phyloP scores from a whole-genome alignment of 2,797 vertebrate species.

The Siniperca obscura region DNA sequence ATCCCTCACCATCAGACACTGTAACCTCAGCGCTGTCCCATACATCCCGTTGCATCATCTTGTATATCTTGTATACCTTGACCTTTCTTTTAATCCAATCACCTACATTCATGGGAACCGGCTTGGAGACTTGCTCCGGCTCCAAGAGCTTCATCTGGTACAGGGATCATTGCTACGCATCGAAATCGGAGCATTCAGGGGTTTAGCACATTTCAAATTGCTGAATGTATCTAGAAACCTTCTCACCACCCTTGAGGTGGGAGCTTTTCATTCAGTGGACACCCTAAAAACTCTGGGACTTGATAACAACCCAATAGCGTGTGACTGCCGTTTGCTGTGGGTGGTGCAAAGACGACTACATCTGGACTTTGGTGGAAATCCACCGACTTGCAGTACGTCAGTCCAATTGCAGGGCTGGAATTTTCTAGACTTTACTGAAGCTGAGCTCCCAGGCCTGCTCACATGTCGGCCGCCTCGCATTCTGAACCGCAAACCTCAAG shows the following conservation, averaged over 20 bases:
- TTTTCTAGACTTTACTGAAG: conserved; percentile 82
- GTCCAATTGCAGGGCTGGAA: conserved; percentile 77
- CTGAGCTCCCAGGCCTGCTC: conserved; percentile 83
- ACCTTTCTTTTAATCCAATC: conserved; percentile 92
- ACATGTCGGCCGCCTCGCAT: conserved; percentile 86
- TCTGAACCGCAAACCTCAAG: conserved; percentile 75
- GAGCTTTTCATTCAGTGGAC: conserved; percentile 84
- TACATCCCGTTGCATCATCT: conserved; percentile 85
- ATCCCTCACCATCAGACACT: conserved; percentile 85
- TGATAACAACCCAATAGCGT: conserved; percentile 88
- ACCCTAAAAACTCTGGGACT: conserved; percentile 85
- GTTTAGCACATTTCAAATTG: conserved; percentile 81
- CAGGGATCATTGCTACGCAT: conserved; percentile 83
- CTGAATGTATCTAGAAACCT: conserved; percentile 88
- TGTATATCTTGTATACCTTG: conserved; percentile 87
- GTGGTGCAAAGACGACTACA: conserved; percentile 75
- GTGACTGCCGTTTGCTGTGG: conserved; percentile 93
- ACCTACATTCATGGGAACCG: conserved; percentile 77
- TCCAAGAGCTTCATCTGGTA: conserved; percentile 88
- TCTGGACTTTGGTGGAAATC: conserved; percentile 81
- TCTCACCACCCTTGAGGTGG: conserved; percentile 86
- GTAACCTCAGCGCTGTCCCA: conserved; percentile 87
- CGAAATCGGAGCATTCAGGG: conserved; percentile 85
- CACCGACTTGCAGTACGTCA: conserved; percentile 84
- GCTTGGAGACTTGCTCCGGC: conserved; percentile 83